phyloP scores from a whole-genome alignment of 1,140 invertebrate species.

The Nixonia krombeini region DNA sequence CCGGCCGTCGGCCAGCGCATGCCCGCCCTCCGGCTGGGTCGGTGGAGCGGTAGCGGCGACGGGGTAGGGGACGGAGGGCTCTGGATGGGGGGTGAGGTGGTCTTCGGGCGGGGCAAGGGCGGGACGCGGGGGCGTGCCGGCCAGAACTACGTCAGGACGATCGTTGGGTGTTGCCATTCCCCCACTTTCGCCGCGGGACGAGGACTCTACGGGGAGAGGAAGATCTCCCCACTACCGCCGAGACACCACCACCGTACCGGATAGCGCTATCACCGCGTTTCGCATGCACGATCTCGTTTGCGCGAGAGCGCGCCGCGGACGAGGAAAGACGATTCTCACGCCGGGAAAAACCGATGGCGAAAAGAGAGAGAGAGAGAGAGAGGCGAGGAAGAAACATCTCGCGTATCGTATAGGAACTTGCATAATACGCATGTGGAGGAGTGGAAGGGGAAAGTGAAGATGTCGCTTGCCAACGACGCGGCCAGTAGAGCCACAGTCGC shows the following conservation, averaged over 20 bases:
- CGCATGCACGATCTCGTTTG: not conserved
- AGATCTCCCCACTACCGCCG: constrained; percentile 40
- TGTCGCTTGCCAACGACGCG: constrained; percentile 12
- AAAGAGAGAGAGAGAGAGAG: constrained; percentile 17
- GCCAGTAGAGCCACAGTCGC: constrained; percentile 18
- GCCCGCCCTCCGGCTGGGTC: no score
- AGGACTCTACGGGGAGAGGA: constrained; percentile 20
- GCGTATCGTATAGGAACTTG: no score
- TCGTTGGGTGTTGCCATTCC: constrained; percentile 68
- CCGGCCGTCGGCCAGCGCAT: no score
- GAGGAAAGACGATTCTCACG: constrained; percentile 7
- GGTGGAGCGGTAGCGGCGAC: constrained; percentile 15
- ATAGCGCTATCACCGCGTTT: constrained; percentile 12
- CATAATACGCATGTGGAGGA: constrained; percentile 22
- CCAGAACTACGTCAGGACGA: constrained; percentile 67
- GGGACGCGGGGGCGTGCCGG: constrained; percentile 61
- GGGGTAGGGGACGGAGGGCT: constrained; percentile 30
- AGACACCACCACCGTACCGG: constrained; percentile 31
- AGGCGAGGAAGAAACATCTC: not conserved
- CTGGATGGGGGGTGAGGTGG: constrained; percentile 35
- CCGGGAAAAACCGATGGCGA: constrained; percentile 11
- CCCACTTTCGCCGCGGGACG: constrained; percentile 50
- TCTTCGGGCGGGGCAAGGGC: constrained; percentile 64
- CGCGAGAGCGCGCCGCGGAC: no score
- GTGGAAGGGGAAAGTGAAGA: constrained; percentile 33